phyloP scores from a whole-genome alignment of 2,113 vertebrate species.

The Salminus brasiliensis region DNA sequence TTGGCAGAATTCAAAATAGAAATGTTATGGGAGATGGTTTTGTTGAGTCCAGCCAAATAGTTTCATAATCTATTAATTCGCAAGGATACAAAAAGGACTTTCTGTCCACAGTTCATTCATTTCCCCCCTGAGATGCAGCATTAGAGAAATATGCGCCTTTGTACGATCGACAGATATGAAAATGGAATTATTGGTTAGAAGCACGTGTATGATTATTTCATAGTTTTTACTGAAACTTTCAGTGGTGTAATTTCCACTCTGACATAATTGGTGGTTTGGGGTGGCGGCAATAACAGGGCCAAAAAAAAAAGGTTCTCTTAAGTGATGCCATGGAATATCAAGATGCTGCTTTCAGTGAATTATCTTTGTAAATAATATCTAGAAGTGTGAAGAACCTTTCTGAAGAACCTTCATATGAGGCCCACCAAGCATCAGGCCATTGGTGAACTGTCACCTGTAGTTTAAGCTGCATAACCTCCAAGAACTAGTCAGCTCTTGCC shows the following conservation, averaged over 20 bases:
- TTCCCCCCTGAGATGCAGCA: neutral
- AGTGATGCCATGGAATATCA: too few relatives aligned
- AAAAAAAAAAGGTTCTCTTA: neutral
- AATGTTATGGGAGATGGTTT: conserved; percentile 5
- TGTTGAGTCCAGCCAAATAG: neutral
- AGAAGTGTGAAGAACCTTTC: neutral
- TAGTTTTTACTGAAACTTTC: conserved; percentile 28
- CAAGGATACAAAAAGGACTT: neutral
- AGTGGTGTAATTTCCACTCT: neutral
- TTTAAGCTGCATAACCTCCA: too few relatives aligned
- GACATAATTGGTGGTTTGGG: neutral
- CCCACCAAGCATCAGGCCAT: too few relatives aligned
- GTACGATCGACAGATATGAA: neutral
- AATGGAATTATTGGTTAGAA: neutral
- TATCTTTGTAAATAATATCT: neutral
- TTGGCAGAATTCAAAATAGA: neutral
- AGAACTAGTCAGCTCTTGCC: too few relatives aligned
- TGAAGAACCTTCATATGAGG: neutral
- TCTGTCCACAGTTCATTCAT: conserved; percentile 7
- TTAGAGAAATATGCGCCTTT: neutral
- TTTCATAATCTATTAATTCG: conserved; percentile 5
- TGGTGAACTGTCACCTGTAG: too few relatives aligned
- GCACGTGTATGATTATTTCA: neutral
- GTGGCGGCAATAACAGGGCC: neutral
- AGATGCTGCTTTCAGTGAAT: neutral